phyloP scores from a whole-genome alignment of 2,888 invertebrate genomes.

The Gastracanthus pulcherrimus region DNA sequence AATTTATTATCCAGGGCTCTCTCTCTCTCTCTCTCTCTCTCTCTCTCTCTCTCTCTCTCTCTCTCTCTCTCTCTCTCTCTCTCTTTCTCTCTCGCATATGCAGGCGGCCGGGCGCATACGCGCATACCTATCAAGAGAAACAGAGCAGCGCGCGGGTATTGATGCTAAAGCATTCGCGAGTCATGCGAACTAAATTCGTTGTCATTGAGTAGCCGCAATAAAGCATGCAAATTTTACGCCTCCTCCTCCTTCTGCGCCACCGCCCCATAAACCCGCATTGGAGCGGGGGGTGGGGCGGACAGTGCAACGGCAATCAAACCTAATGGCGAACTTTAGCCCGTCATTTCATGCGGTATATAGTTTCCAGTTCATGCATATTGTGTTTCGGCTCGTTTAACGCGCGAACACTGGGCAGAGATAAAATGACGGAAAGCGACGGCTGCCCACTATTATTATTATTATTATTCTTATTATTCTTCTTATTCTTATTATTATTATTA shows the following conservation, averaged over 20 bases:
- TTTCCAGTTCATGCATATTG: conserved; percentile 22
- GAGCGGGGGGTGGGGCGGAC: conserved; percentile 2
- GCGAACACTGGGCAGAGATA: neutral
- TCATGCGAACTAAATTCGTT: conserved; percentile 47
- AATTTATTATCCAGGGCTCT: conserved; percentile 24
- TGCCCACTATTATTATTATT: neutral
- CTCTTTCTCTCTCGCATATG: neutral
- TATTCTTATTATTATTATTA: neutral
- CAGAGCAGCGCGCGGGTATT: neutral
- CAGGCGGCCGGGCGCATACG: neutral
- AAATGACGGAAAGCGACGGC: conserved; percentile 5
- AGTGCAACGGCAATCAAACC: conserved; percentile 30
- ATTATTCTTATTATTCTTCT: neutral
- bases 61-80: no score
- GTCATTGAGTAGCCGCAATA: conserved; percentile 56
- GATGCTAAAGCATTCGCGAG: conserved; percentile 44
- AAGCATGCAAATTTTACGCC: conserved; percentile 60
- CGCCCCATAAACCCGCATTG: conserved; percentile 3
- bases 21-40: neutral
- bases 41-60: neutral
- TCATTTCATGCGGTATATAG: conserved; percentile 20
- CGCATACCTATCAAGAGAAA: neutral
- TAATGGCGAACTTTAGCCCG: conserved; percentile 33
- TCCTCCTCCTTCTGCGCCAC: no score
- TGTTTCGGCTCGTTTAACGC: neutral